Evolutionary conservation across 2,888 invertebrate species (phyloP), one percentile per base, ranked within the genome.

Genomic region (Himalopsyche kuldschensis): DNA sequence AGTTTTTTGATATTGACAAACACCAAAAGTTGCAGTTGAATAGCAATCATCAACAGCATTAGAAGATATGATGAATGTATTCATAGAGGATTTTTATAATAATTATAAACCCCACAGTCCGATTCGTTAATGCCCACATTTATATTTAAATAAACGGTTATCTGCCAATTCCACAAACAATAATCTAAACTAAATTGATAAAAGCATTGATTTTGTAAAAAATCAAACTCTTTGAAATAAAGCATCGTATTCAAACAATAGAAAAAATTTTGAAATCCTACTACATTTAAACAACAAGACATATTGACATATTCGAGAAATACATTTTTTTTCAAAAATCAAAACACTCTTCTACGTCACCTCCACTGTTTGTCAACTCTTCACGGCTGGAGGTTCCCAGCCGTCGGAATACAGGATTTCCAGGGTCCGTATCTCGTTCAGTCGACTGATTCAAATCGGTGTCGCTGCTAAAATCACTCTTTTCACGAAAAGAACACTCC

Each of bases 281-380:
- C 69, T 69, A 69, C 69, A 69, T 27, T 69, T 30, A 69, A 69
- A 69, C 69, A 69, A 69, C 69, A 27, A 69, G 69, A 69, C 69
- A 69, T 69, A 69, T 69, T 69, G 69, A 69, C 69, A 69, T 69
- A 69, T 69, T 69, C 69, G 69, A 69, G 69, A 69, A 69, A 69
- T 27, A 69, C 15, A 55, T 77, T 41, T 47, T n/a, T 41, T 78
- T 76, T 84, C 75, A 86, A 75, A 86, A 86, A 80, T 86, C 86
- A 79, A 86, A 86, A 47, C 83, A 85, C 41, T 86, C 86, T 63
- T 86, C 86, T 30, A 86, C 85, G 20, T 84, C 86, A 11, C 81
- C 85, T 35, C 78, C 80, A 55, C 83, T 84, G 48, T 78, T 79
- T 30, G 84, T 82, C 75, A 86, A 75, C 48, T 86, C 86, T 69